Percentiles rank a stretch among this genome's conserved stretches.
Conservation (phyloP, 2,888 invertebrate species). For the Acleris cristana region DNA sequence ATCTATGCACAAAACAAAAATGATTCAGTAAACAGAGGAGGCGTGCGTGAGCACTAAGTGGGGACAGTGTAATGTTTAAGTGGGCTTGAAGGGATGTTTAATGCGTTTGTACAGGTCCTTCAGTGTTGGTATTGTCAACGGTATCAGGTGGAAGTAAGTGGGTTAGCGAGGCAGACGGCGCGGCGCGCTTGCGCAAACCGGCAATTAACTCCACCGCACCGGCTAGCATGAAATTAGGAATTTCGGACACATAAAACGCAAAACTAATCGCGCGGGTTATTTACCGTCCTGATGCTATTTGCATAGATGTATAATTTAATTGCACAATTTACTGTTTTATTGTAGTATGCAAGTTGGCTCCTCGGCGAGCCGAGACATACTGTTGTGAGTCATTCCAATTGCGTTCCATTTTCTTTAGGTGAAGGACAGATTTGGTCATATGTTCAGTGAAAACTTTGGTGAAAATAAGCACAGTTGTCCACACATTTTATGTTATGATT, state of each 20-base stretch:
- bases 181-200: conserved; percentile 63
- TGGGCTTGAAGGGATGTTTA: conserved; percentile 28
- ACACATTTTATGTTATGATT: background rate
- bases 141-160: conserved; percentile 53
- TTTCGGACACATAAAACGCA: conserved; percentile 25
- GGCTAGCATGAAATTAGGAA: conserved; percentile 22
- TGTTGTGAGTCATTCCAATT: conserved; percentile 17
- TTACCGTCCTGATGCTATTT: background rate
- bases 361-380: conserved; percentile 3
- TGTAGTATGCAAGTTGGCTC: conserved; percentile 1
- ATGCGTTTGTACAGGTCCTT: conserved; percentile 23
- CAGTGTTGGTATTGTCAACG: conserved; percentile 27
- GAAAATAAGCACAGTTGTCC: background rate
- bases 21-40: conserved; percentile 21
- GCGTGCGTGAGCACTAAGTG: conserved; percentile 11
- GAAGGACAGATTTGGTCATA: background rate
- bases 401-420: conserved; percentile 16
- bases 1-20: conserved; percentile 19
- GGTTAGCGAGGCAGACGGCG: conserved; percentile 70
- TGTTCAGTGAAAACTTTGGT: background rate
- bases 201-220: conserved; percentile 52
- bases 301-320: conserved; percentile 5
- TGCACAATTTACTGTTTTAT: background rate
- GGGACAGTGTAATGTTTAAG: conserved; percentile 24
- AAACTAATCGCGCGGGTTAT: conserved; percentile 11